These are phyloP conservation scores for Eremobia ochroleuca DNA, from an alignment of 2,888 invertebrate genomes.

Conservation along the genomic window DNA sequence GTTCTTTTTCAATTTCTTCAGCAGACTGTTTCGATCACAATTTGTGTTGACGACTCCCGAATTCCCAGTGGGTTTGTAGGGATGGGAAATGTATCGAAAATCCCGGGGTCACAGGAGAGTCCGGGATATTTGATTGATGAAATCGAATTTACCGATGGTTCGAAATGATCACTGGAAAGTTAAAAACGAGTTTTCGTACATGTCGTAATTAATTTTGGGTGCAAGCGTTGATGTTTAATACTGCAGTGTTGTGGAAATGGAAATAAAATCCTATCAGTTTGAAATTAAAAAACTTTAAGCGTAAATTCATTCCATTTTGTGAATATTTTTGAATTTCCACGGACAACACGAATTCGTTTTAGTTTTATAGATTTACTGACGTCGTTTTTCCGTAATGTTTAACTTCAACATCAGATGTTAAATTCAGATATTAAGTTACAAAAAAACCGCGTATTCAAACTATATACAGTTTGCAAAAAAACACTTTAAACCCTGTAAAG, in stretches of 20 bases:
- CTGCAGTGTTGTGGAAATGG: slow-evolving; percentile 17
- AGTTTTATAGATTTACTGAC: neutral
- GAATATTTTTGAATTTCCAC: slow-evolving; percentile 14
- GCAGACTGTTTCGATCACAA: slow-evolving; percentile 64
- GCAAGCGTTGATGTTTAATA: slow-evolving; percentile 11
- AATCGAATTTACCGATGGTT: slow-evolving; percentile 32
- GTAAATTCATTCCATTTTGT: neutral
- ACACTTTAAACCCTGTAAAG: too few relatives aligned
- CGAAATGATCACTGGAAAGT: slow-evolving; percentile 3
- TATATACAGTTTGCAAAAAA: too few relatives aligned
- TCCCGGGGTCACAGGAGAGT: slow-evolving; percentile 9
- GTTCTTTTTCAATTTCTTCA: slow-evolving; percentile 69
- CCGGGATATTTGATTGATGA: slow-evolving; percentile 32
- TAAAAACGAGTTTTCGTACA: slow-evolving; percentile 19
- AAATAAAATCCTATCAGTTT: slow-evolving; percentile 15
- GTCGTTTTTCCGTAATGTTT: neutral
- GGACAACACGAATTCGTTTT: slow-evolving; percentile 8
- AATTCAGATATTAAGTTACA: neutral
- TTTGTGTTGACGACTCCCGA: slow-evolving; percentile 66
- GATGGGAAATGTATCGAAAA: slow-evolving; percentile 44
- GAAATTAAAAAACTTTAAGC: slow-evolving; percentile 45
- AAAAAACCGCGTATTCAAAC: neutral
- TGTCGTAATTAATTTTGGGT: slow-evolving; percentile 20
- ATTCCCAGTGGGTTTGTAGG: slow-evolving; percentile 58
- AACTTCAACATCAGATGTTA: neutral